Base-by-base conservation (phyloP, 2,113 vertebrate species). In the human region DNA sequence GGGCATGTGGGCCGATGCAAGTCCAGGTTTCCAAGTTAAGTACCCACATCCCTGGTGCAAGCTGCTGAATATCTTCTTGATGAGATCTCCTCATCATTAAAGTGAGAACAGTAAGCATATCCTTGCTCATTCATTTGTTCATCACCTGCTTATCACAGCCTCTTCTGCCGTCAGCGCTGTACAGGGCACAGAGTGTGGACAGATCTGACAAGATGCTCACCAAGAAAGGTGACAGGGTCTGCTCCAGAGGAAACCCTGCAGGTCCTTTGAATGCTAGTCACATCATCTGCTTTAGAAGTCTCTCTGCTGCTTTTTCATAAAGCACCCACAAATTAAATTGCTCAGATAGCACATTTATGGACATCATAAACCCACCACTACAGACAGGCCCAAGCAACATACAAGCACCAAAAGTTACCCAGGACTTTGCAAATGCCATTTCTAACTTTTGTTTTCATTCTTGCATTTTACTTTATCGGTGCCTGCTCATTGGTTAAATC, bases 181-280 rank as follows among this genome's bases (percentile, higher is more conserved):
- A 0, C 2, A 11, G 38, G 48, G 70, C 10, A 6, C 0, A 0
- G 68, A 43, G 35, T 25, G 38, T 32, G 27, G 11, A 14, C 52
- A 11, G 27, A 40, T 18, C 81, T 0, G 1, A 13, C 0, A 8
- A 48, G 38, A 30, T 57, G 35, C 4, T 20, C n/a, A 18, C 3
- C 0, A 18, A 17, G 55, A 50, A 30, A n/a, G 55, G 32, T 2
- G 6, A 30, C 35, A 55, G 43, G n/a, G 12, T 40, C 59, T 20
- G 14, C 52, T 75, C 32, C 35, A 16, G 32, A 17, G 23, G 18
- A 27, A 16, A 6, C 32, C 16, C 35, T 16, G n/a, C 7, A 66
- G 59, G 32, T 40, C 55, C 38, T 43, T 30, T 17, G 8, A 22
- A 17, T 1, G 10, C 12, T 11, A 25, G 18, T 27, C 75, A 20